A percentile compares a stretch with the other conserved stretches of the same genome.
Evolutionary conservation across 2,797 vertebrate species (phyloP).

Genomic region (Enteromius trimaculatus): DNA sequence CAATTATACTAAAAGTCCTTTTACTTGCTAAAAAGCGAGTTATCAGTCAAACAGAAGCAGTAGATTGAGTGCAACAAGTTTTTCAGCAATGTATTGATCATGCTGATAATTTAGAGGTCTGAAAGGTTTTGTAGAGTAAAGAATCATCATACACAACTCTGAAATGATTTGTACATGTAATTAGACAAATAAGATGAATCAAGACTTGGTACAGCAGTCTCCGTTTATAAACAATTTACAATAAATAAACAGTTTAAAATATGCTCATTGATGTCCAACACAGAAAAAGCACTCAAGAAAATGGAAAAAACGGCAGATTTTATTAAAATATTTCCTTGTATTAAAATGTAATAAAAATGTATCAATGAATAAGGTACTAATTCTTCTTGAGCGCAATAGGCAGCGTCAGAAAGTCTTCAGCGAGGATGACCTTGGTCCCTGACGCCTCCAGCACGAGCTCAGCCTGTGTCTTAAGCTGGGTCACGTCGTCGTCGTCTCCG

Average conservation of each 20-base stretch:
- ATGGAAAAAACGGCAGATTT: neutral
- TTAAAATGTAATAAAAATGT: neutral
- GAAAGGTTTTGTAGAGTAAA: neutral
- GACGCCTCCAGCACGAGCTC: slow-evolving; percentile 74
- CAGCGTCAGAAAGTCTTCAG: slow-evolving; percentile 91
- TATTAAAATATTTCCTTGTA: slow-evolving; percentile 12
- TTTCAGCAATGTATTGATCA: neutral
- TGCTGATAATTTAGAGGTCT: neutral
- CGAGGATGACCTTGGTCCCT: slow-evolving; percentile 80
- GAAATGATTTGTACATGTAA: too few relatives aligned
- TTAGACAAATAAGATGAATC: neutral
- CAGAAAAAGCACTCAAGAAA: neutral
- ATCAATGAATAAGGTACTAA: neutral
- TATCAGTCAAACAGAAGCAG: neutral
- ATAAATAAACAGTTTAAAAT: neutral
- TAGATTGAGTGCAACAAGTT: neutral
- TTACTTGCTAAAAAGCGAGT: too few relatives aligned
- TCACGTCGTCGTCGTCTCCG: slow-evolving; percentile 75
- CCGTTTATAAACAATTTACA: neutral
- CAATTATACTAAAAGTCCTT: neutral
- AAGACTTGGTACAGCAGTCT: neutral
- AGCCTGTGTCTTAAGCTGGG: slow-evolving; percentile 82
- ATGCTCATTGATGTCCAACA: neutral
- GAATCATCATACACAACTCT: neutral
- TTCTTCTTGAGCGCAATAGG: slow-evolving; percentile 76